Evolutionary conservation across 2,888 invertebrate genomes (phyloP).

Genomic region (Serrognathus titanus): DNA sequence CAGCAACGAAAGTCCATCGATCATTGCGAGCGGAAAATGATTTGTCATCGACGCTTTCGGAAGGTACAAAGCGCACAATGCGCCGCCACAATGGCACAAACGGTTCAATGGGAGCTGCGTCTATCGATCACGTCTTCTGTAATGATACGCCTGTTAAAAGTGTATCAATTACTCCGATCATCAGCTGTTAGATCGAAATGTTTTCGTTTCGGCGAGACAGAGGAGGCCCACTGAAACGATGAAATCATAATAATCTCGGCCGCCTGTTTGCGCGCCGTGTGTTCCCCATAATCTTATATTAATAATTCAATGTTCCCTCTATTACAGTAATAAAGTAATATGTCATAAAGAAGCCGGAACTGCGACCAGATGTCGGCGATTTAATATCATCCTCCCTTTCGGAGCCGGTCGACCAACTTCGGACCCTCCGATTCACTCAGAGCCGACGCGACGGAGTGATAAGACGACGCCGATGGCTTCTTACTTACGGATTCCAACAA

Average conservation of each 20-base stretch:
- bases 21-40: slow-evolving; percentile 20
- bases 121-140: not conserved
- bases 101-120: slow-evolving; percentile 11
- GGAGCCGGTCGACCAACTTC: not conserved
- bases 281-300: slow-evolving; percentile 47
- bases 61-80: slow-evolving; percentile 15
- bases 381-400: slow-evolving; percentile 43
- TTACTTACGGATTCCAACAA: no score
- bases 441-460: no score
- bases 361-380: slow-evolving; percentile 47
- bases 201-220: not conserved
- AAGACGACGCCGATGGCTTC: no score
- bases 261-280: slow-evolving; percentile 3
- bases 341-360: slow-evolving; percentile 43
- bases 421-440: no score
- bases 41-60: slow-evolving; percentile 21
- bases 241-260: not conserved
- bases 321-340: slow-evolving; percentile 52
- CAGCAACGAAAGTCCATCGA: slow-evolving; percentile 12
- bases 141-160: slow-evolving; percentile 11
- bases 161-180: slow-evolving; percentile 9
- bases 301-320: slow-evolving; percentile 52
- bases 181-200: not conserved
- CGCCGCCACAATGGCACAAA: slow-evolving; percentile 13
- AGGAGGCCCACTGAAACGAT: not conserved